Conservation (phyloP, 2,888 invertebrate species). For the Drosophila percnosoma region DNA sequence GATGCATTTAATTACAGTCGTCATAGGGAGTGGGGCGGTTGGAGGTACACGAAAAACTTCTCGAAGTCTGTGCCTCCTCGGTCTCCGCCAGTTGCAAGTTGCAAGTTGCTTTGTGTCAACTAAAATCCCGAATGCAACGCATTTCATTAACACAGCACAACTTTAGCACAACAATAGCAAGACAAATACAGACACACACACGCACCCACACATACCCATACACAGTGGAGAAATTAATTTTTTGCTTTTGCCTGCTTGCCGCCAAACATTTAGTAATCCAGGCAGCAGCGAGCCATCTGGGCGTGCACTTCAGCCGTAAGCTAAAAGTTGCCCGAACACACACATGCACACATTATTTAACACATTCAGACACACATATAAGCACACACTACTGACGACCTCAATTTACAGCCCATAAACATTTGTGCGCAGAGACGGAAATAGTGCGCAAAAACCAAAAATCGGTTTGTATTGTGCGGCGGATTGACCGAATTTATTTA, state of each 20-base stretch:
- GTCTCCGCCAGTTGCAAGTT: slow-evolving; percentile 40
- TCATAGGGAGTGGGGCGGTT: slow-evolving; percentile 20
- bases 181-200: slow-evolving; percentile 38
- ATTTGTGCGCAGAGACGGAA: slow-evolving; percentile 49
- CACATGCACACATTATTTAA: slow-evolving; percentile 30
- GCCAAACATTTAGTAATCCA: slow-evolving; percentile 61
- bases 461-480: slow-evolving; percentile 53
- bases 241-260: slow-evolving; percentile 54
- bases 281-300: slow-evolving; percentile 42
- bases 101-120: slow-evolving; percentile 64
- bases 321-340: slow-evolving; percentile 58
- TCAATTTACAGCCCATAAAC: slow-evolving; percentile 69
- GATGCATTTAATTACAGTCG: slow-evolving; percentile 66
- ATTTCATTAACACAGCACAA: slow-evolving; percentile 79
- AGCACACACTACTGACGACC: slow-evolving; percentile 56
- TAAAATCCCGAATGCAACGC: slow-evolving; percentile 70
- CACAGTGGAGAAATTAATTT: slow-evolving; percentile 45
- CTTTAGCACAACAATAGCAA: slow-evolving; percentile 52
- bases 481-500: slow-evolving; percentile 60
- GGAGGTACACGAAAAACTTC: slow-evolving; percentile 55
- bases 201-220: slow-evolving; percentile 4
- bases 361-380: slow-evolving; percentile 21
- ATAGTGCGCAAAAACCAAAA: slow-evolving; percentile 41
- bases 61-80: slow-evolving; percentile 29
- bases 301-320: slow-evolving; percentile 68